Percentiles rank a stretch among this genome's conserved stretches.
Evolutionary conservation across 2,888 invertebrate species (phyloP).

Genomic region (Mesopsocus fuscifrons): DNA sequence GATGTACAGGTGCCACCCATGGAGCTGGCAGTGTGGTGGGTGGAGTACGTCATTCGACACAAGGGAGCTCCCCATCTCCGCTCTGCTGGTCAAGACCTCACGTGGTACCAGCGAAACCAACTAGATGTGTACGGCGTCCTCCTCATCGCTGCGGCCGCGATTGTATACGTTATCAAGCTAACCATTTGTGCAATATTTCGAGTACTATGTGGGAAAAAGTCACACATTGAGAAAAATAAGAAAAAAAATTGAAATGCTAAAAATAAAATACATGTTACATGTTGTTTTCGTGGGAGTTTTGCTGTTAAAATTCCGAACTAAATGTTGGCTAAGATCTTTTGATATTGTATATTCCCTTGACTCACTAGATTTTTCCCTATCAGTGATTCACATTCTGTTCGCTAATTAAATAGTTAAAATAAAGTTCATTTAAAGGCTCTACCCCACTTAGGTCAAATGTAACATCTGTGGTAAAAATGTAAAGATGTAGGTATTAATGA

Average conservation of each 20-base stretch:
- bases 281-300: too few relatives aligned
- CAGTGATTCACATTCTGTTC: too few relatives aligned
- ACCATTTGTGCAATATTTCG: not conserved
- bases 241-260: not conserved
- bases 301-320: too few relatives aligned
- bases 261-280: too few relatives aligned
- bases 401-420: too few relatives aligned
- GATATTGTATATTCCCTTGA: too few relatives aligned
- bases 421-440: too few relatives aligned
- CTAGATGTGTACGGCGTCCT: constrained; percentile 14
- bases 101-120: constrained; percentile 24
- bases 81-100: constrained; percentile 30
- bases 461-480: too few relatives aligned
- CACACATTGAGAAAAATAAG: not conserved
- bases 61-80: constrained; percentile 32
- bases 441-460: too few relatives aligned
- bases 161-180: not conserved
- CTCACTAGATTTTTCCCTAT: too few relatives aligned
- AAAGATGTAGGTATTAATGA: too few relatives aligned
- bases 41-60: constrained; percentile 39
- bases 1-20: constrained; percentile 37
- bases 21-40: constrained; percentile 42
- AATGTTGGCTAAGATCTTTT: too few relatives aligned
- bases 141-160: not conserved
- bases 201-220: not conserved